phyloP scores from a whole-genome alignment of 2,888 invertebrate genomes.

The Euplexia lucipara region DNA sequence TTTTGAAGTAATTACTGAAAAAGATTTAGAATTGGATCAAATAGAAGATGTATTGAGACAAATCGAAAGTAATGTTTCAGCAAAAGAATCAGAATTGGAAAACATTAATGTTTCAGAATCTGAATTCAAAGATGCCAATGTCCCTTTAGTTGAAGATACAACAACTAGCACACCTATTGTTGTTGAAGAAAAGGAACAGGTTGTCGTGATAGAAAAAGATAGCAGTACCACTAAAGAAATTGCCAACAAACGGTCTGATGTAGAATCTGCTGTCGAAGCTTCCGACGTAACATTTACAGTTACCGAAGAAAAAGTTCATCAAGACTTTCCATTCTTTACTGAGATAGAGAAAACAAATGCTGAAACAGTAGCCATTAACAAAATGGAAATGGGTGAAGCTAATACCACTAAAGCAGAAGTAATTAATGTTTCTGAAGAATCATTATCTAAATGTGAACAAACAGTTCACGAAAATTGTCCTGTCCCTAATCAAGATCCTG shows the following conservation, averaged over 20 bases:
- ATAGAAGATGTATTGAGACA: slow-evolving; percentile 8
- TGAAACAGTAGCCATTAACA: slow-evolving; percentile 9
- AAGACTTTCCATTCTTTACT: slow-evolving; percentile 24
- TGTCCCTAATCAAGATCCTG: slow-evolving; percentile 2
- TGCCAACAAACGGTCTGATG: not conserved
- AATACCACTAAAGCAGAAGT: not conserved
- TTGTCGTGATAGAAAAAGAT: slow-evolving; percentile 4
- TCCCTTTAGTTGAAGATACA: slow-evolving; percentile 27
- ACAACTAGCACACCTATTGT: not conserved
- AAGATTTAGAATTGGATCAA: slow-evolving; percentile 20
- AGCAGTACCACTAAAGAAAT: slow-evolving; percentile 15
- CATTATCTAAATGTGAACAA: slow-evolving; percentile 26
- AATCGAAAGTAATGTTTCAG: slow-evolving; percentile 14
- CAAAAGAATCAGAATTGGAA: slow-evolving; percentile 9
- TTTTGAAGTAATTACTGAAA: slow-evolving; percentile 20
- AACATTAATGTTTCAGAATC: slow-evolving; percentile 1
- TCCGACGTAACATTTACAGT: slow-evolving; percentile 8
- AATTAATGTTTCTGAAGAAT: slow-evolving; percentile 18
- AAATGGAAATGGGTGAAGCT: slow-evolving; percentile 18
- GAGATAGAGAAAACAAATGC: slow-evolving; percentile 18
- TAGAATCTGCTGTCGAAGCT: not conserved
- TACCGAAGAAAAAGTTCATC: not conserved
- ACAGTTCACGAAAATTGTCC: slow-evolving; percentile 18
- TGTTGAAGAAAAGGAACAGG: slow-evolving; percentile 10
- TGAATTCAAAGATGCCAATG: slow-evolving; percentile 17